phyloP scores from a whole-genome alignment of 2,888 invertebrate species.

The Holacanthella duospinosa region DNA sequence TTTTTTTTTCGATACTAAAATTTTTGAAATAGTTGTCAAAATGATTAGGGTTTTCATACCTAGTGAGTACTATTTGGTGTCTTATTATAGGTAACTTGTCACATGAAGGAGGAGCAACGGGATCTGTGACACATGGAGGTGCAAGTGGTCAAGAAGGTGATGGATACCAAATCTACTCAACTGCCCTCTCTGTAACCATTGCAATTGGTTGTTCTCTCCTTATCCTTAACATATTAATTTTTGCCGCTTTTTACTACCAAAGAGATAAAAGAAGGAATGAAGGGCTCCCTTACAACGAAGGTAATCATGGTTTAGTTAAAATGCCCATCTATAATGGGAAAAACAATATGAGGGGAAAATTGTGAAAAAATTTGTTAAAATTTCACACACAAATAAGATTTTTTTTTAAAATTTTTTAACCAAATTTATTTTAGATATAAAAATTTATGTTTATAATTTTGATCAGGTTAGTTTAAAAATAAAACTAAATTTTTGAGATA shows the following conservation, averaged over 20 bases:
- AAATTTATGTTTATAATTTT: not conserved
- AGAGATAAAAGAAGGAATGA: conserved; percentile 57
- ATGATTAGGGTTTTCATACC: not conserved
- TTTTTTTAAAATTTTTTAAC: too few species aligned
- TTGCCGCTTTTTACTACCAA: conserved; percentile 77
- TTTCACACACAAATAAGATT: not conserved
- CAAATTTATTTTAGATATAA: not conserved
- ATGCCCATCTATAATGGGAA: not conserved
- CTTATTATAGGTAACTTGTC: conserved; percentile 10
- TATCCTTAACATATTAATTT: conserved; percentile 82
- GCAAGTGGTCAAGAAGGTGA: conserved; percentile 22
- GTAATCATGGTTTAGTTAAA: conserved; percentile 9
- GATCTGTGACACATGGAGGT: conserved; percentile 16
- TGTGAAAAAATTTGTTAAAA: too few species aligned
- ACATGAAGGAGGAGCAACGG: conserved; percentile 14
- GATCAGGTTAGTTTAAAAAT: too few species aligned
- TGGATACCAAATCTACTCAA: conserved; percentile 72
- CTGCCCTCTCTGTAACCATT: conserved; percentile 82
- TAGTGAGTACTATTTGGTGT: too few species aligned
- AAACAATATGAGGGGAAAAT: not conserved
- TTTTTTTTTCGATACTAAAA: too few species aligned
- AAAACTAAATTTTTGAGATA: too few species aligned
- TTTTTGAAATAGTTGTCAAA: too few species aligned
- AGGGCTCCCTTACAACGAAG: conserved; percentile 17
- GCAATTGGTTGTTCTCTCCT: conserved; percentile 87